Evolutionary conservation across 2,888 invertebrate species (phyloP), one percentile per base, ranked within the genome.

Genomic region (Vannuccia rotundouncinata): DNA sequence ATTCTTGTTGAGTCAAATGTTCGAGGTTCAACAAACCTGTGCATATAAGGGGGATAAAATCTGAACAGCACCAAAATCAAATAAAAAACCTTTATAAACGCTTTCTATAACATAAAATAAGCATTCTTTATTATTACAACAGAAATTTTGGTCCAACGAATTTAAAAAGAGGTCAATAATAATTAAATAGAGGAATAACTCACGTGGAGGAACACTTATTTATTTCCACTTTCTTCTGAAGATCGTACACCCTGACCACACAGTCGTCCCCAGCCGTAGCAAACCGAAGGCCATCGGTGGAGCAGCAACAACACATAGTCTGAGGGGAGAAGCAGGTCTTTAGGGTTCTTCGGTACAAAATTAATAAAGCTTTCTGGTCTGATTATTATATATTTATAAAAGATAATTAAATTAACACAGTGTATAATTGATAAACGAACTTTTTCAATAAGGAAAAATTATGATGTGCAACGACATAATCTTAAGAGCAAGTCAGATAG

Each of bases 141-240:
- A n/a, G n/a, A n/a, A n/a, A n/a, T n/a, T n/a, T n/a, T n/a, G n/a
- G n/a, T n/a, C n/a, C n/a, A n/a, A n/a, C n/a, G n/a, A n/a, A n/a
- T n/a, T n/a, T n/a, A n/a, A n/a, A n/a, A n/a, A n/a, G n/a, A n/a
- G n/a, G n/a, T n/a, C n/a, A n/a, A n/a, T n/a, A n/a, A n/a, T n/a
- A n/a, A n/a, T n/a, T n/a, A n/a, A n/a, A n/a, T n/a, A n/a, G n/a
- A n/a, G n/a, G n/a, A n/a, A n/a, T n/a, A n/a, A 74, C 78, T 81
- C 81, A 87, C 88, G 87, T 87, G 10, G 87, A 84, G 81, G 86
- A 84, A 73, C 85, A 83, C 1, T 85, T 85, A n/a, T 82, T 82
- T 1, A 86, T 82, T 79, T 83, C 83, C 80, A 83, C 84, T 82
- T 84, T 85, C 13, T 85, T 87, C 29, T 85, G 84, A 31, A 85